Evolutionary conservation across 2,113 vertebrate genomes (phyloP).

Genomic region (Numenius arquata): DNA sequence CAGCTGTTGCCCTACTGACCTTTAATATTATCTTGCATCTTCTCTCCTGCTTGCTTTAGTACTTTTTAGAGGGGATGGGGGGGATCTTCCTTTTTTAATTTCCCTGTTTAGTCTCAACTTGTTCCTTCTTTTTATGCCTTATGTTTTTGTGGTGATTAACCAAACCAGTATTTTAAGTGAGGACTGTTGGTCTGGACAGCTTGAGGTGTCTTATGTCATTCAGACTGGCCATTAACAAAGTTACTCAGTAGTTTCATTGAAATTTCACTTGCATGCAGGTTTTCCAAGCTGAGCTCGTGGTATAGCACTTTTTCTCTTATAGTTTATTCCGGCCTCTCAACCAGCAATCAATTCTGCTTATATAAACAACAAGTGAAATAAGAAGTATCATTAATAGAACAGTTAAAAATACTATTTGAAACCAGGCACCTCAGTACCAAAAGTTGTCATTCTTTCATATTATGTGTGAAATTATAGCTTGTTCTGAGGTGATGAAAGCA

Average conservation of each 20-base stretch:
- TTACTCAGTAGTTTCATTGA: not conserved
- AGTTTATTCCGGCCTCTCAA: not conserved
- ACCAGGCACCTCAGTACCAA: not conserved
- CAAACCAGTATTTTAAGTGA: not conserved
- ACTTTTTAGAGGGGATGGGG: not conserved
- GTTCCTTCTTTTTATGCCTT: slow-evolving; percentile 25
- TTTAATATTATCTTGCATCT: slow-evolving; percentile 15
- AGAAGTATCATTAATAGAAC: not conserved
- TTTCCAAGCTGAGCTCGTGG: not conserved
- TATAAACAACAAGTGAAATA: not conserved
- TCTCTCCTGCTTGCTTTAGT: slow-evolving; percentile 48
- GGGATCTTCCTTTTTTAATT: slow-evolving; percentile 47
- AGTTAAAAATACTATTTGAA: not conserved
- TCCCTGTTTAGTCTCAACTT: slow-evolving; percentile 43
- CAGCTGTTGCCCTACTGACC: slow-evolving; percentile 42
- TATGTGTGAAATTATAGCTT: not conserved
- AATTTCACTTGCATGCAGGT: not conserved
- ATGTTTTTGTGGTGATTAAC: not conserved
- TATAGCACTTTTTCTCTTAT: not conserved
- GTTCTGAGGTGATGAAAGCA: not conserved
- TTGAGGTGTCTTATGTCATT: not conserved
- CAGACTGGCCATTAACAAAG: not conserved
- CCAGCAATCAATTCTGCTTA: not conserved
- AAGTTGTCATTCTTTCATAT: not conserved
- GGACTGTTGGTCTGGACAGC: not conserved